phyloP scores from a whole-genome alignment of 2,797 vertebrate genomes.

The Tapirus indicus region DNA sequence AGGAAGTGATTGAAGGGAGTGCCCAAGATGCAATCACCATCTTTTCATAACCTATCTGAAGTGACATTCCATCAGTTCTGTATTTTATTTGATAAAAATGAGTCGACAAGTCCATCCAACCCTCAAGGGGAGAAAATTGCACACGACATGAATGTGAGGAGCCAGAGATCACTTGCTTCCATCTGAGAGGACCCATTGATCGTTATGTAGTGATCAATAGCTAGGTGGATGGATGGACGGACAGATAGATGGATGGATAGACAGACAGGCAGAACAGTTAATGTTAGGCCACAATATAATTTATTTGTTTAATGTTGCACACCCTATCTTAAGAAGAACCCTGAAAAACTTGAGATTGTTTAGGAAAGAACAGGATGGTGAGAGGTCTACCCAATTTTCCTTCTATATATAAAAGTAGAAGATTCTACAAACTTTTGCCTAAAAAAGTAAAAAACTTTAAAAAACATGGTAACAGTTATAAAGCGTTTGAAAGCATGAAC shows the following conservation, averaged over 20 bases:
- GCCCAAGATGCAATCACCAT: background rate
- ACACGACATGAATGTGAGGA: background rate
- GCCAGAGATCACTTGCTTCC: background rate
- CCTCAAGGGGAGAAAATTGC: background rate
- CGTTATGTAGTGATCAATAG: background rate
- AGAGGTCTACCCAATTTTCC: background rate
- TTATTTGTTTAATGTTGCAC: background rate
- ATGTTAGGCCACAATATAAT: background rate
- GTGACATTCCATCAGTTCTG: background rate
- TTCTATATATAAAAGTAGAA: conserved; percentile 20
- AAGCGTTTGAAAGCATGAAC: background rate
- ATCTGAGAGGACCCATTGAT: background rate
- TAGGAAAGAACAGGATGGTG: background rate
- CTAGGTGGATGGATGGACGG: background rate
- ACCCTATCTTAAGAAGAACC: background rate
- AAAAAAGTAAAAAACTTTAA: background rate
- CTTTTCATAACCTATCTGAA: background rate
- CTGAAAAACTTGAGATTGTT: background rate
- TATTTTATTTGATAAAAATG: background rate
- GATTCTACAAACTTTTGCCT: background rate
- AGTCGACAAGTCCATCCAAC: background rate
- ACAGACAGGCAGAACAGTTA: background rate
- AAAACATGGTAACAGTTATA: background rate
- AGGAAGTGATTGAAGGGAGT: background rate
- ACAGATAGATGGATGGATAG: background rate